Conservation (phyloP, 2,888 invertebrate genomes). For the Calameuta filiformis region DNA sequence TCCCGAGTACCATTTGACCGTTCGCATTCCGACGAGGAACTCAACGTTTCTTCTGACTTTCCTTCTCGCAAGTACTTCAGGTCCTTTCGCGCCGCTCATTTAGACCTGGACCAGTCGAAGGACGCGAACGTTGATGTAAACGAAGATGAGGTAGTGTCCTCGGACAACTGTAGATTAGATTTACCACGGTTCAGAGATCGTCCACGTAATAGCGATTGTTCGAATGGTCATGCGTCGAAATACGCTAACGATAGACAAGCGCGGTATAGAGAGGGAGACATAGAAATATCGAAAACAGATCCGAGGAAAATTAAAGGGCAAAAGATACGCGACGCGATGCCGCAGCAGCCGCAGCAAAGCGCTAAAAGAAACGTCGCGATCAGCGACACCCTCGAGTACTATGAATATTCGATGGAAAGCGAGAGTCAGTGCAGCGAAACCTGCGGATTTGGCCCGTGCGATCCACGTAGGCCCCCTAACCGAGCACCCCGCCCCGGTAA, state of each 20-base stretch:
- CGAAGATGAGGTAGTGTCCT: not conserved
- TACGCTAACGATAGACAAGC: too few species aligned
- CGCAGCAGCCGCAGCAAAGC: slow-evolving; percentile 50
- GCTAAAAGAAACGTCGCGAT: slow-evolving; percentile 65
- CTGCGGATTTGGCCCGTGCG: slow-evolving; percentile 67
- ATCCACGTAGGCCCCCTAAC: slow-evolving; percentile 65
- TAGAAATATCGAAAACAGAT: slow-evolving; percentile 10
- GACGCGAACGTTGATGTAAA: too few species aligned
- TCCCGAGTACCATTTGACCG: too few species aligned
- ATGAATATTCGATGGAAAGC: slow-evolving; percentile 66
- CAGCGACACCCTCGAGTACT: slow-evolving; percentile 65
- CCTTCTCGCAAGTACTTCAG: not conserved
- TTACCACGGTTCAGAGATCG: slow-evolving; percentile 5
- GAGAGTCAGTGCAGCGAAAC: slow-evolving; percentile 66
- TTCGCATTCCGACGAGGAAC: not conserved
- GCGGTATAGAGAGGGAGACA: slow-evolving; percentile 7
- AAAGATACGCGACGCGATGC: slow-evolving; percentile 52
- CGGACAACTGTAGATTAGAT: slow-evolving; percentile 7
- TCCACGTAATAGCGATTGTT: slow-evolving; percentile 51
- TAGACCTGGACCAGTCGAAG: too few species aligned
- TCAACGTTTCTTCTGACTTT: slow-evolving; percentile 6
- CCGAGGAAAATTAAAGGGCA: slow-evolving; percentile 34
- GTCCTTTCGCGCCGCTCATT: too few species aligned
- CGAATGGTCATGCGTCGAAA: slow-evolving; percentile 7
- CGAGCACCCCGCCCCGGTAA: slow-evolving; percentile 66